Base-by-base conservation (phyloP, 2,888 invertebrate genomes). In the Chironomus riparius region DNA sequence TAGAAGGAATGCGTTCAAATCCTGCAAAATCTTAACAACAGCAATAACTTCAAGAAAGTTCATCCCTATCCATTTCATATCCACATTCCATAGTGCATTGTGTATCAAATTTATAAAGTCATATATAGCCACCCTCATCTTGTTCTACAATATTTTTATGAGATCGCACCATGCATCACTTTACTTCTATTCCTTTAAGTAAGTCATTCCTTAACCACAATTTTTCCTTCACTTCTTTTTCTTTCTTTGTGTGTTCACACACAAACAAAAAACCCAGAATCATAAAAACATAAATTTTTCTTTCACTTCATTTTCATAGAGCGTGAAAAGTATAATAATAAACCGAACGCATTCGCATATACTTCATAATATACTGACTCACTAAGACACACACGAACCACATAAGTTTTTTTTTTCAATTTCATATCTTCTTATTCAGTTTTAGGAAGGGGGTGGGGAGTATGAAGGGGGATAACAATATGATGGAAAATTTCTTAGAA, bases 271-370 rank as follows among this genome's bases (percentile, higher is more conserved):
- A 38, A 38, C 38, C 38, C 38, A 38, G 56, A 21, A 71, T 71
- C 71, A 71, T 71, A 71, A 71, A 71, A 28, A 47, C 71, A 71
- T 71, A 71, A 71, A 71, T 71, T 47, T 56, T 70, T 38, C 18
- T 47, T 24, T 71, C 71, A 71, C 71, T 71, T 56, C 56, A 71
- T 71, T 71, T 71, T 71, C 71, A 71, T 71, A 24, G 71, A 71
- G 71, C 71, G 71, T 71, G 71, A 28, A 71, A 71, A 56, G 71
- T 71, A 71, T 71, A 71, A 71, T 71, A 71, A 71, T 71, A 71
- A 71, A 71, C 71, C 28, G n/a, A 13, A 68, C 68, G 38, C 38
- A 38, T 38, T 38, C 38, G 38, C 38, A 38, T 38, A 38, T 38
- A 38, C 4, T n/a, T 38, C 38, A 38, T 38, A 38, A 38, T 38